Evolutionary conservation across 2,888 invertebrate genomes (phyloP).

Genomic region (Pachymerium ferrugineum): DNA sequence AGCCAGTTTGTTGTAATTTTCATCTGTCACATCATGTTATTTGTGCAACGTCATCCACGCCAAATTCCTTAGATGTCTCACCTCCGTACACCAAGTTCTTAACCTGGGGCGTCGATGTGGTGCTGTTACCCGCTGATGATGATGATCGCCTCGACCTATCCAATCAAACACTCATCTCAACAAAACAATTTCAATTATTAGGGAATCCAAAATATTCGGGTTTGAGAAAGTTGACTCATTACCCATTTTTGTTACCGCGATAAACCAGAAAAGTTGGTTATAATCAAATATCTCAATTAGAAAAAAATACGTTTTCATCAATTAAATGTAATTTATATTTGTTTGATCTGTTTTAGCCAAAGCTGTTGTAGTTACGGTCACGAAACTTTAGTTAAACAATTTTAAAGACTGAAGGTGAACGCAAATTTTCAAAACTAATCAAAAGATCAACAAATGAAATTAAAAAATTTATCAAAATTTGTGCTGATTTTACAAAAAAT

Average conservation of each 20-base stretch:
- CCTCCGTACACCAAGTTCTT: slow-evolving; percentile 17
- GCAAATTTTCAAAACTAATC: background rate
- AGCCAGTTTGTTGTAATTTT: slow-evolving; percentile 86
- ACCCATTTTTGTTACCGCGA: too few relatives aligned
- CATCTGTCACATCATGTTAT: slow-evolving; percentile 56
- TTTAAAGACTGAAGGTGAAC: background rate
- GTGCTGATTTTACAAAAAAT: background rate
- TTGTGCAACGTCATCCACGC: background rate
- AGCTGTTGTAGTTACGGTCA: too few relatives aligned
- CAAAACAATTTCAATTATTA: background rate
- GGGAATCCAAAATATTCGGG: too few relatives aligned
- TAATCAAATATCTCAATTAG: too few relatives aligned
- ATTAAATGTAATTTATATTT: too few relatives aligned
- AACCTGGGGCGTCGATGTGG: slow-evolving; percentile 5
- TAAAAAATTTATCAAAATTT: background rate
- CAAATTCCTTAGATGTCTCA: slow-evolving; percentile 1
- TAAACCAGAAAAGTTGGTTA: too few relatives aligned
- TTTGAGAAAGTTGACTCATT: too few relatives aligned
- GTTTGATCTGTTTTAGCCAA: too few relatives aligned
- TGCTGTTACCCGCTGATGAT: background rate
- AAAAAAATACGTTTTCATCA: too few relatives aligned
- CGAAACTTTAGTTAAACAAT: too few relatives aligned
- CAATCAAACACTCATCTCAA: background rate
- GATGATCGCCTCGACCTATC: slow-evolving; percentile 4
- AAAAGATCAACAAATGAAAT: background rate